These are phyloP conservation scores for Danaus chrysippus DNA, from an alignment of 2,888 invertebrate species.

Conservation along the genomic window DNA sequence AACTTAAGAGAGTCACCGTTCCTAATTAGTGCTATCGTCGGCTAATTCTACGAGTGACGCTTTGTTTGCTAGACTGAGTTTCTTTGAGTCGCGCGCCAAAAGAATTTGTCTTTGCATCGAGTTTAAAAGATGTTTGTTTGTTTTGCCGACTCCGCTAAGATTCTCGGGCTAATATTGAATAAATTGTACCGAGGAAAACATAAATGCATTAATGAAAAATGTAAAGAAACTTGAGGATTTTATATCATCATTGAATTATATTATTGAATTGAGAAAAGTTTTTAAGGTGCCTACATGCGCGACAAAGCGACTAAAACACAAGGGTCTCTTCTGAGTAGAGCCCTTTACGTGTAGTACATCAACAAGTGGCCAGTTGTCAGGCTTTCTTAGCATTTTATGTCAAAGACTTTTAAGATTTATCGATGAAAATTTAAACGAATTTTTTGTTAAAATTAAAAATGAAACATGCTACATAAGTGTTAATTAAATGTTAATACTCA, in stretches of 20 bases:
- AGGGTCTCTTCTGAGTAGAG: constrained; percentile 61
- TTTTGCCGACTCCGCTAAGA: constrained; percentile 55
- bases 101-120: constrained; percentile 76
- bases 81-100: constrained; percentile 74
- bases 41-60: constrained; percentile 74
- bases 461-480: constrained; percentile 1
- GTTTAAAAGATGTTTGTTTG: constrained; percentile 71
- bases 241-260: constrained; percentile 2
- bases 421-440: constrained; percentile 9
- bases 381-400: constrained; percentile 28
- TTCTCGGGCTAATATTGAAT: constrained; percentile 32
- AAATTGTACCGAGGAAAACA: constrained; percentile 11
- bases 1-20: constrained; percentile 76
- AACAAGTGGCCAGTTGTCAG: constrained; percentile 68
- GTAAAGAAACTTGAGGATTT: neutral
- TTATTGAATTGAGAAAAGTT: constrained; percentile 33
- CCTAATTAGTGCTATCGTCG: constrained; percentile 76
- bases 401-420: constrained; percentile 15
- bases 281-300: constrained; percentile 36
- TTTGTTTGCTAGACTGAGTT: constrained; percentile 69
- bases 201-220: constrained; percentile 2
- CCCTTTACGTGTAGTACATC: constrained; percentile 54
- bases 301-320: constrained; percentile 54
- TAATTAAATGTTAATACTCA: neutral
- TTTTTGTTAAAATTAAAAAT: constrained; percentile 9